phyloP scores from a whole-genome alignment of 1,140 invertebrate species.

The Hyles euphorbiae region DNA sequence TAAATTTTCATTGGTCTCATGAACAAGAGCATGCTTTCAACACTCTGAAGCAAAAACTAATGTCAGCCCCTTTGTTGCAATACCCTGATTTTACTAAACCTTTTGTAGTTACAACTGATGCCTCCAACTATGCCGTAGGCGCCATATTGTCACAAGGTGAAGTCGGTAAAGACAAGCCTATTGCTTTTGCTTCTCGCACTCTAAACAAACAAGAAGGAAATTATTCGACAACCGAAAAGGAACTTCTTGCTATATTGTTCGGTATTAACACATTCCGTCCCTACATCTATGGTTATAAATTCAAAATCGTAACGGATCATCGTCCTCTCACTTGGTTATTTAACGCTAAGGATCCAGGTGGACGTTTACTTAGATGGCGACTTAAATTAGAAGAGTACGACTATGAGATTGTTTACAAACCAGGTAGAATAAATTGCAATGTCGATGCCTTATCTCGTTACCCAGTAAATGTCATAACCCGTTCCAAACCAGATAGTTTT shows the following conservation, averaged over 20 bases:
- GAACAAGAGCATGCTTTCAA: constrained; percentile 49
- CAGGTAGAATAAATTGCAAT: constrained; percentile 47
- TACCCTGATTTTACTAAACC: no score
- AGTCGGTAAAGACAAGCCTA: no score
- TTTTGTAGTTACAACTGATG: no score
- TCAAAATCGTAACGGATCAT: constrained; percentile 68
- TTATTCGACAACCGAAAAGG: no score
- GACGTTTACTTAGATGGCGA: constrained; percentile 72
- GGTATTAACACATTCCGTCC: no score
- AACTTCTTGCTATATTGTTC: no score
- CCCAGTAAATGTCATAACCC: constrained; percentile 21
- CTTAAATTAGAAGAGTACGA: constrained; percentile 65
- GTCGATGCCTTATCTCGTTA: constrained; percentile 54
- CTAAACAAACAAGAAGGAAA: no score
- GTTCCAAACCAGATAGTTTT: constrained; percentile 20
- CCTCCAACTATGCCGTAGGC: no score
- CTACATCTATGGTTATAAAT: no score
- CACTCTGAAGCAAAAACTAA: constrained; percentile 50
- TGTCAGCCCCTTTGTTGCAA: constrained; percentile 23
- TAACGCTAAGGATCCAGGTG: constrained; percentile 61
- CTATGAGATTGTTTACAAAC: constrained; percentile 65
- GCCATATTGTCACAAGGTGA: no score
- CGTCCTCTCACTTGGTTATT: constrained; percentile 69
- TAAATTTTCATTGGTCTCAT: constrained; percentile 17
- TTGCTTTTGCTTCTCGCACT: no score